Conservation (phyloP, 2,113 vertebrate genomes). For the Isurus oxyrinchus region DNA sequence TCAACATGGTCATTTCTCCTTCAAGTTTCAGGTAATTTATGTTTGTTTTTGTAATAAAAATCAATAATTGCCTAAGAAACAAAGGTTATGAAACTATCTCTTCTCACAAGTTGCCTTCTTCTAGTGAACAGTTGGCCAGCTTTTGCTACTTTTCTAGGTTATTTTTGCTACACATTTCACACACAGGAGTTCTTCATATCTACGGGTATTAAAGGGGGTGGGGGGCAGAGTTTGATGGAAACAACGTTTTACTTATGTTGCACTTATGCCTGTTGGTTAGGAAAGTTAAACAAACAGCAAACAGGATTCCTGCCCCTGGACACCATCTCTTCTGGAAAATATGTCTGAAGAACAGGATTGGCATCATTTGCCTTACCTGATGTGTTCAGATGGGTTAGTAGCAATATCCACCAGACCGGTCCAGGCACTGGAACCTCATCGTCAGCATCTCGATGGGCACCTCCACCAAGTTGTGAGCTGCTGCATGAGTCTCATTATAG, state of each 20-base stretch:
- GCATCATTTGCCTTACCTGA: background rate
- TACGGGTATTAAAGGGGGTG: background rate
- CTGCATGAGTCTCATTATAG: no score
- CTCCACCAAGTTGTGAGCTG: no score
- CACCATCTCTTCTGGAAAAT: background rate
- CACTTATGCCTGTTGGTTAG: no score
- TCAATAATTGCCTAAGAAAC: no score
- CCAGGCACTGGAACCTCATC: no score
- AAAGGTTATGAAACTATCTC: no score
- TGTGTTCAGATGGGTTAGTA: background rate
- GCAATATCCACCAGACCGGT: no score
- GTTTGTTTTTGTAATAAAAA: no score
- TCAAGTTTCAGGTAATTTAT: background rate
- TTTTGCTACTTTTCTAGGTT: background rate
- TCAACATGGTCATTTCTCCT: background rate
- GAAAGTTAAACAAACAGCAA: background rate
- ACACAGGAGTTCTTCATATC: background rate
- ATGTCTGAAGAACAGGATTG: background rate
- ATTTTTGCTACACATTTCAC: background rate
- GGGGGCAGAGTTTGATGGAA: background rate
- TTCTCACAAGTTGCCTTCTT: no score
- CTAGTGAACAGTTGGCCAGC: no score
- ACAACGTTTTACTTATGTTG: background rate
- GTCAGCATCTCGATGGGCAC: no score
- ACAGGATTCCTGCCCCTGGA: background rate